Conservation (phyloP, 1,140 invertebrate species). For the Cydia splendana region DNA sequence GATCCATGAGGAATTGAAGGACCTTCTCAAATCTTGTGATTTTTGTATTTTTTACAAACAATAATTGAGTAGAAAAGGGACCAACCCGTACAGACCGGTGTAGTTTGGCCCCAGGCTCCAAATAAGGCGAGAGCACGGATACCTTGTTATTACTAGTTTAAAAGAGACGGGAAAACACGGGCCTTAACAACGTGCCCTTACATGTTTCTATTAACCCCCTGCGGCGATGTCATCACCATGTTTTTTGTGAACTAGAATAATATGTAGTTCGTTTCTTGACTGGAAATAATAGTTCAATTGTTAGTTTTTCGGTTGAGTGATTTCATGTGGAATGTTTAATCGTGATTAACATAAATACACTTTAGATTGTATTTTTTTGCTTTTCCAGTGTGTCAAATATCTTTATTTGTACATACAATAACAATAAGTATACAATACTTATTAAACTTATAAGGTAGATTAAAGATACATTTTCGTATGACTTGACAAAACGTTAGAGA, state of each 20-base stretch:
- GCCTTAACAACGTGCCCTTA: neutral
- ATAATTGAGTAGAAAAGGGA: neutral
- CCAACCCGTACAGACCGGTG: neutral
- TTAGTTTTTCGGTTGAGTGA: no score
- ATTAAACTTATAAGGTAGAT: no score
- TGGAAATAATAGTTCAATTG: no score
- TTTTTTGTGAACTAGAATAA: slow-evolving; percentile 8
- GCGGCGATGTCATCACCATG: slow-evolving; percentile 2
- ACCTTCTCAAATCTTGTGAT: neutral
- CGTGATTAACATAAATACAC: no score
- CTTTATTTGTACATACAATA: no score
- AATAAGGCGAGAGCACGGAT: slow-evolving; percentile 19
- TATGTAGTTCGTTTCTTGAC: neutral
- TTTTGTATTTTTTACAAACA: neutral
- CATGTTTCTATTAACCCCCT: slow-evolving; percentile 11
- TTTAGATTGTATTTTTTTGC: no score
- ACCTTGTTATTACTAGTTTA: slow-evolving; percentile 23
- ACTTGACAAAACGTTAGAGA: neutral
- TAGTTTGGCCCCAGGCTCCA: slow-evolving; percentile 23
- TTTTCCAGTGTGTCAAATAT: no score
- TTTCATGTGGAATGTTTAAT: no score
- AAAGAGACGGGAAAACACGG: slow-evolving; percentile 7
- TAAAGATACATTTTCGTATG: neutral
- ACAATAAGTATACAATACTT: no score
- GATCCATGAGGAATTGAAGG: neutral